Evolutionary conservation across 2,113 vertebrate species (phyloP), one percentile per base, ranked within the genome.

Genomic region (Hirundichthys speculiger): DNA sequence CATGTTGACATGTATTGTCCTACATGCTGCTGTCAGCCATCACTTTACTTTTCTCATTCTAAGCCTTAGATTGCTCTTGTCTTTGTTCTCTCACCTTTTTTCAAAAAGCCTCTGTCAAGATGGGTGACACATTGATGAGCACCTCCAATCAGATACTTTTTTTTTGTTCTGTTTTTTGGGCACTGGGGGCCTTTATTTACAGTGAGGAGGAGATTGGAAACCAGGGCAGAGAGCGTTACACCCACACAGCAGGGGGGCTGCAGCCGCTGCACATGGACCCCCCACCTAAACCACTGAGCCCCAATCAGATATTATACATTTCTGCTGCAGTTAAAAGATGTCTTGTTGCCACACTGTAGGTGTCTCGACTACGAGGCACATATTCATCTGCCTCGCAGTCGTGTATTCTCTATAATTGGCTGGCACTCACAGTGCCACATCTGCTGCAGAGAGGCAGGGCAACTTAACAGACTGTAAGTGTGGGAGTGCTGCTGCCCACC

Each of bases 401-500:
- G 41, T 80, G 64, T 69, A 60, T 79, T 75, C 79, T 64, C 56
- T 27, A 41, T 49, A 40, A 41, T 70, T 75, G 20, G 22, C 71
- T 86, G 84, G 66, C 78, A 51, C 61, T 71, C n/a, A 1, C 50
- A 20, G n/a, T 20, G 13, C 64, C 74, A 85, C 83, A 85, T 89
- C 86, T 89, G 86, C 80, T 69, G 74, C 14, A 54, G 57, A 76
- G 71, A 73, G 65, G 61, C 75, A 38, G 64, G 56, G 85, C 73
- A 80, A 74, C 67, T 63, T 75, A 84, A 76, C 86, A 89, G 78
- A 80, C 85, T 84, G 78, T 59, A 81, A 78, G 69, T 86, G 83
- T 86, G 78, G 85, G 87, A 82, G 85, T 70, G 42, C 25, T 72
- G 49, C 69, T 74, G 60, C 85, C 75, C 75, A 84, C 82, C 63